Evolutionary conservation across 2,797 vertebrate species (phyloP), one percentile per base, ranked within the genome.

Genomic region (Lophius americanus): DNA sequence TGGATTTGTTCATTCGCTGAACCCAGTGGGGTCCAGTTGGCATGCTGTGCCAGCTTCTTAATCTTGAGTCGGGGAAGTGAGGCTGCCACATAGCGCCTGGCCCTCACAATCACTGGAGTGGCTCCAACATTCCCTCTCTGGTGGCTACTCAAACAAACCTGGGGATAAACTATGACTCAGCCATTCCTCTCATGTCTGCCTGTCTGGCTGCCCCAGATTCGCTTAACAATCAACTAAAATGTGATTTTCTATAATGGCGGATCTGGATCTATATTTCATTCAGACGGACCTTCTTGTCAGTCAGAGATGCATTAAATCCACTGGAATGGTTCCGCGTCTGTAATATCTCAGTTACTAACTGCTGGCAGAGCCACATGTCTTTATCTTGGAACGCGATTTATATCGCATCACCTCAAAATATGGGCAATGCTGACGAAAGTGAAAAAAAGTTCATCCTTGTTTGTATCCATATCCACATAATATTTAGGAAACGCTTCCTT

Each of bases 91-190:
- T 81, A 74, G 70, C 52, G 80, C 64, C 83, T 73, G 76, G 76
- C 62, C 80, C 60, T 90, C 85, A 93, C 91, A 93, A 92, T 93
- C 86, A 60, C 89, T 94, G 93, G 93, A 93, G 84, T 72, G 36
- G 38, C 76, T 93, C 92, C 92, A 94, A 91, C 85, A 89, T 87
- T 79, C 82, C 74, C 79, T 81, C 64, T 11, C 52, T 42, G 4
- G 64, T 74, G 74, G 83, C 82, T 80, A 83, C 75, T 89, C 85
- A 90, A 90, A 91, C 91, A 92, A 88, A 85, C 79, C 85, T 79
- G 74, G 79, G 76, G 82, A 68, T 77, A 48, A 77, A 85, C 71
- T 65, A 81, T 92, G 92, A 91, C 88, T 93, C 91, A 93, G 82
- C 80, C 84, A 75, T 86, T 88, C 87, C 87, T 79, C 73, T 72